Conservation (phyloP, 2,888 invertebrate genomes). For the Sisyra nigra region DNA sequence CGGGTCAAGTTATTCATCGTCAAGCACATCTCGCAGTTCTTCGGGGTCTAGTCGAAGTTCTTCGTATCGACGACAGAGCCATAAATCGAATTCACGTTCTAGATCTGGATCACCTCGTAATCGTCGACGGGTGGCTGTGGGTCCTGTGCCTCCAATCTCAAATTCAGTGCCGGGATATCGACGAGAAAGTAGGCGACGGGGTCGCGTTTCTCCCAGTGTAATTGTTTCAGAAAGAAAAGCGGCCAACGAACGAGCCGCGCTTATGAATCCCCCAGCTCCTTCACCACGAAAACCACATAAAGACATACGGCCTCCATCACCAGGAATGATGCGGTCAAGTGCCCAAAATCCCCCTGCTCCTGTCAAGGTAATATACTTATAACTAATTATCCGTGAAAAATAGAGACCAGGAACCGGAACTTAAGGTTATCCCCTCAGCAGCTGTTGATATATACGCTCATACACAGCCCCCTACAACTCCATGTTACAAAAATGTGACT, state of each 20-base stretch:
- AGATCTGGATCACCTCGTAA: slow-evolving; percentile 27
- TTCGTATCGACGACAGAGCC: slow-evolving; percentile 15
- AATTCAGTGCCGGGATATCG: neutral
- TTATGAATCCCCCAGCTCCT: slow-evolving; percentile 63
- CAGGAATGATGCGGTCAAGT: slow-evolving; percentile 32
- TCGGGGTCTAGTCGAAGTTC: slow-evolving; percentile 24
- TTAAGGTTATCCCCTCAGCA: no score
- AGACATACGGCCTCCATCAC: slow-evolving; percentile 23
- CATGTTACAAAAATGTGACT: no score
- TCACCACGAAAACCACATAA: slow-evolving; percentile 33
- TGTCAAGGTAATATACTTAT: slow-evolving; percentile 18
- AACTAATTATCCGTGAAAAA: no score
- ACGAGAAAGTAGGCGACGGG: slow-evolving; percentile 16
- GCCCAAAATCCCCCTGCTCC: slow-evolving; percentile 43
- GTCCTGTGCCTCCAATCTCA: slow-evolving; percentile 1
- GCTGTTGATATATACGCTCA: no score
- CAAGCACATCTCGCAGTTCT: slow-evolving; percentile 26
- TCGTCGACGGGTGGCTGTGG: slow-evolving; percentile 6
- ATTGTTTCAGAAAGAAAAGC: slow-evolving; percentile 46
- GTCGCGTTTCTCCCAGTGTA: slow-evolving; percentile 40
- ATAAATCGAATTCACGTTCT: slow-evolving; percentile 34
- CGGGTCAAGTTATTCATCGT: slow-evolving; percentile 49
- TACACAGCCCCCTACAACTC: no score
- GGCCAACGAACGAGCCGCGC: slow-evolving; percentile 46
- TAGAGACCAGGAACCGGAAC: no score